A percentile compares a stretch with the other conserved stretches of the same genome.
phyloP scores from a whole-genome alignment of 92 coral and sea anemone species.

The Phenganax subtilis region DNA sequence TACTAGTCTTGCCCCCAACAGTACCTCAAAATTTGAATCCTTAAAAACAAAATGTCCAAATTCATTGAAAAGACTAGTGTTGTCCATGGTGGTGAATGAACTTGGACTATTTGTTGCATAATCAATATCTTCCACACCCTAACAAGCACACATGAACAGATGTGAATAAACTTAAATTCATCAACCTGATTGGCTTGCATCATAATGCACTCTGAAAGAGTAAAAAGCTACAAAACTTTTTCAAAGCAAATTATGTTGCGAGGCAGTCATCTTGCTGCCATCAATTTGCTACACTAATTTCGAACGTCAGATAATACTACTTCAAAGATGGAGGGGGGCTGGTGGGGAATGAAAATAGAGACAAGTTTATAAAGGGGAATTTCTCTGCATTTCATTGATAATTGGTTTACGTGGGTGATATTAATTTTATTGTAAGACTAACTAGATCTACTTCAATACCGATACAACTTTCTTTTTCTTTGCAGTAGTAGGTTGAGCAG shows the following conservation, averaged over 20 bases:
- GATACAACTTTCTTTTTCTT: conserved; percentile 77
- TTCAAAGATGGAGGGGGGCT: no score
- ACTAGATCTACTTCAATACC: conserved; percentile 46
- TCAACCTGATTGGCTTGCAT: neutral
- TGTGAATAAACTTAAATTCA: no score
- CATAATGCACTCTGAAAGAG: neutral
- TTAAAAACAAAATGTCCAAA: conserved; percentile 69
- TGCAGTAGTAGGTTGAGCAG: conserved; percentile 51
- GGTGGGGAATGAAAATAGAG: no score
- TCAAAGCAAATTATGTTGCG: no score
- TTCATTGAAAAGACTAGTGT: conserved; percentile 50
- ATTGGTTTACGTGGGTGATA: no score
- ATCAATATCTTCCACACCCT: conserved; percentile 90
- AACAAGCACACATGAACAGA: neutral
- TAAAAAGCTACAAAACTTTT: neutral
- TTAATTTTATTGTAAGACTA: no score
- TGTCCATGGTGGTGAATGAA: conserved; percentile 69
- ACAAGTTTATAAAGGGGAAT: no score
- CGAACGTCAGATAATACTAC: no score
- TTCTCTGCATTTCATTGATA: no score
- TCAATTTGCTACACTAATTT: no score
- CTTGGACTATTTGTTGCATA: conserved; percentile 86
- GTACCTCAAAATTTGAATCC: conserved; percentile 88
- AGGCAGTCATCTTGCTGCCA: no score
- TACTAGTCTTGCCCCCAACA: neutral